Evolutionary conservation across 2,113 vertebrate genomes (phyloP), one percentile per base, ranked within the genome.

Genomic region (Dermatemys mawii): DNA sequence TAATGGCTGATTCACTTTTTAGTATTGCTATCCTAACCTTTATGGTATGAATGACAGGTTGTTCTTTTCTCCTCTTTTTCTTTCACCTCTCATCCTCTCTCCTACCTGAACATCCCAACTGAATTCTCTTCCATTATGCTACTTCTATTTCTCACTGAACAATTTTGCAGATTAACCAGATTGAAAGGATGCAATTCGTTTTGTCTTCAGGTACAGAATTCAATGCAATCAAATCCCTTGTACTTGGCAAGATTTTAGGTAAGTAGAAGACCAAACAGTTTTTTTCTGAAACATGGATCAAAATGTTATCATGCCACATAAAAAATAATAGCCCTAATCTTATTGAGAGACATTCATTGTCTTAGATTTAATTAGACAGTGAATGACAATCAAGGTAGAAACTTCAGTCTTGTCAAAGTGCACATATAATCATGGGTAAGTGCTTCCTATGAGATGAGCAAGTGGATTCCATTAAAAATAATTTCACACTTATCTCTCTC

Each of bases 191-290:
- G 87, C 97, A 99, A 88, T 99, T 99, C 88, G 97, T 98, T 93
- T 93, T 99, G 75, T 98, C 98, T 29, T 99, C 98, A 86, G 99
- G 98, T 54, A 98, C 95, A 57, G 99, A 99, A 90, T 99, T 99
- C 97, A 99, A 98, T 91, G 98, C 98, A 78, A 87, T 99, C 95
- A 98, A 97, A 85, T 98, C 98, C 27, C 97, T 99, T 49, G 95
- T 98, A 70, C 97, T 99, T 78, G 99, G 99, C 63, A 99, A 98
- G 97, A 97, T 99, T 94, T 97, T 96, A 85, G 98, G 99, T 99
- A 95, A 98, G 99, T 98, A 84, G 86, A 94, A 88, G 48, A 89
- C 1, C 0, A 8, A 10, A 49, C 2, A 1, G n/a, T n/a, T 7
- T 93, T 90, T 81, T 78, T 89, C 82, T 38, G 76, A 89, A 91